These are phyloP conservation scores for Alouatta palliata DNA, from an alignment of 2,113 vertebrate genomes.

Conservation along the genomic window DNA sequence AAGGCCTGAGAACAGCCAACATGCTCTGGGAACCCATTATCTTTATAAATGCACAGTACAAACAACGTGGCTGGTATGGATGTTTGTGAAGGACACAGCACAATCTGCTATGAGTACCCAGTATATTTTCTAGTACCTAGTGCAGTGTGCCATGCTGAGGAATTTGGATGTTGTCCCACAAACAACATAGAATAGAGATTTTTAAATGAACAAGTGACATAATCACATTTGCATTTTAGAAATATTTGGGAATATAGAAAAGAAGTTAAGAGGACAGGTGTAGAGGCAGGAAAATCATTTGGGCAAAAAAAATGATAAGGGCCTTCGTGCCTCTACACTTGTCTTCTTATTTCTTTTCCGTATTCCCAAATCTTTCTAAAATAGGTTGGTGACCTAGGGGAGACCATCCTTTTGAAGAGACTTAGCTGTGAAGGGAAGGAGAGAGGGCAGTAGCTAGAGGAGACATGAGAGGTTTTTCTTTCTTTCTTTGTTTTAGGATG, in stretches of 20 bases:
- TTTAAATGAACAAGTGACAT: background rate
- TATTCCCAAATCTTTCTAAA: background rate
- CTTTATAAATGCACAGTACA: background rate
- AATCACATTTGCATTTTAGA: background rate
- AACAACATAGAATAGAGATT: background rate
- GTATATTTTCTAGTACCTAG: background rate
- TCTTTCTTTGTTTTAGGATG: slow-evolving; percentile 17
- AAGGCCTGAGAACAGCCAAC: background rate
- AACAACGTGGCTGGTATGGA: background rate
- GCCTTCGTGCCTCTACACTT: no score
- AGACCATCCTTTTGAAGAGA: background rate
- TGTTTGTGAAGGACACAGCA: background rate
- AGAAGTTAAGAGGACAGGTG: background rate
- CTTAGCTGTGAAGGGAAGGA: background rate
- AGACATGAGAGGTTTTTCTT: background rate
- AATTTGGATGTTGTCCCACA: background rate
- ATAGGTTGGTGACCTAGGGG: background rate
- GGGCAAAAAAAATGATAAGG: background rate
- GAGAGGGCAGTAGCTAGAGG: background rate
- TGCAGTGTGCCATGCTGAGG: background rate
- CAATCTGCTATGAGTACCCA: background rate
- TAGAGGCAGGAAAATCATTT: background rate
- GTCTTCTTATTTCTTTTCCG: no score
- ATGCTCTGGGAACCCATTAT: background rate
- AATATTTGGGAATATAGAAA: background rate